These are phyloP conservation scores for Luidia sarsii DNA, from an alignment of 53 echinoderm and acorn worm genomes.

Conservation along the genomic window DNA sequence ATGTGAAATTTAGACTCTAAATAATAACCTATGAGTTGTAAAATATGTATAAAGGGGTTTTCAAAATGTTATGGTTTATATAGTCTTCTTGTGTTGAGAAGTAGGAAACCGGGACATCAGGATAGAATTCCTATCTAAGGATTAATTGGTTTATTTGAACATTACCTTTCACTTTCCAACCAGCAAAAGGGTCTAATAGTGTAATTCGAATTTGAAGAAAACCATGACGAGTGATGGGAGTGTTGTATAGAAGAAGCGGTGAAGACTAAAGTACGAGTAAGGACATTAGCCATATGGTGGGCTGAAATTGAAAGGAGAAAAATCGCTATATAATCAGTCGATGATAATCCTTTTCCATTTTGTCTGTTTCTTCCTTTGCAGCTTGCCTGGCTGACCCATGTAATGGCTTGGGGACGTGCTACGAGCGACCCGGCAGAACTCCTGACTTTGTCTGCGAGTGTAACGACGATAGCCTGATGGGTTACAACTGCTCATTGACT, in stretches of 20 bases:
- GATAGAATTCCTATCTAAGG: too few relatives aligned
- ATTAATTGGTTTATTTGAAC: background rate
- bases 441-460: constrained; percentile 83
- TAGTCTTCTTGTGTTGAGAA: background rate
- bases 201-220: too few relatives aligned
- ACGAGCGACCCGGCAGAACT: constrained; percentile 71
- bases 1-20: background rate
- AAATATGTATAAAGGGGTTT: background rate
- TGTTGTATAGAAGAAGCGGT: too few relatives aligned
- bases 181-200: background rate
- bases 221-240: too few relatives aligned
- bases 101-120: background rate
- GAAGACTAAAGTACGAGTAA: too few relatives aligned
- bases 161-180: background rate
- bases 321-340: background rate
- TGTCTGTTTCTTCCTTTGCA: constrained; percentile 18
- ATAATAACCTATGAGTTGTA: background rate
- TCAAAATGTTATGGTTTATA: background rate
- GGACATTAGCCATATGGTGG: background rate
- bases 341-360: background rate
- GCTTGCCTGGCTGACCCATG: constrained; percentile 80
- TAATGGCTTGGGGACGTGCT: constrained; percentile 68
- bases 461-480: constrained; percentile 43
- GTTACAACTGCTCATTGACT: constrained; percentile 62
- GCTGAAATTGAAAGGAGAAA: background rate